Evolutionary conservation across 2,113 vertebrate species (phyloP).

Genomic region (Zeus faber): DNA sequence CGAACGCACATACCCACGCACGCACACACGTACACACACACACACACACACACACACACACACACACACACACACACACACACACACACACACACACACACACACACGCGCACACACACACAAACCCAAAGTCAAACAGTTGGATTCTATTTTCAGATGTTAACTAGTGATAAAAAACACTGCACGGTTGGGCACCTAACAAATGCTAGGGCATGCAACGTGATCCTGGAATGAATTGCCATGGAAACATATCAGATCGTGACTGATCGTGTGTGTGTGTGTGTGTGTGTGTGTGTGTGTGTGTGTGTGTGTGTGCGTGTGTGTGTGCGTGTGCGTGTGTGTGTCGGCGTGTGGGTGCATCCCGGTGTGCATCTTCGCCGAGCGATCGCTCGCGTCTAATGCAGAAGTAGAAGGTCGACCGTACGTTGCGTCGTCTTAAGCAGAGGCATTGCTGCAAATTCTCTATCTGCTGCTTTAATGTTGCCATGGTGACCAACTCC

Average conservation of each 20-base stretch:
- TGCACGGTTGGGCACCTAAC: constrained; percentile 61
- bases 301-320: constrained; percentile 33
- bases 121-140: constrained; percentile 46
- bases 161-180: constrained; percentile 62
- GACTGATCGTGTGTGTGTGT: constrained; percentile 46
- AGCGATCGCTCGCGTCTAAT: not conserved
- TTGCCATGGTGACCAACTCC: constrained; percentile 65
- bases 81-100: not conserved
- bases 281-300: constrained; percentile 18
- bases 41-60: not conserved
- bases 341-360: constrained; percentile 1
- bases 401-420: constrained; percentile 4
- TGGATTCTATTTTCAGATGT: constrained; percentile 67
- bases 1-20: not conserved
- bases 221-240: constrained; percentile 67
- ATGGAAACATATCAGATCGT: constrained; percentile 68
- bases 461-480: constrained; percentile 52
- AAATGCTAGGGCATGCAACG: constrained; percentile 61
- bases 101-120: not conserved
- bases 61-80: not conserved
- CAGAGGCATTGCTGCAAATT: constrained; percentile 48
- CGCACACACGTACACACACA: not conserved
- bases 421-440: constrained; percentile 34
- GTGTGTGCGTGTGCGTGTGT: not conserved
- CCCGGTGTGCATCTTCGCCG: not conserved